A percentile compares a stretch with the other conserved stretches of the same genome.
Evolutionary conservation across 2,113 vertebrate genomes (phyloP).

Genomic region (Sus scrofa): T2T-Sscrofa CM000830.6:118179001-118179500

Average conservation of each 20-base stretch:
- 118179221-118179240: neutral
- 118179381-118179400: no score
- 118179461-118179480: no score
- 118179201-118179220: neutral
- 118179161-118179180: neutral
- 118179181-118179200: neutral
- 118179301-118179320: no score
- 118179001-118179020: neutral
- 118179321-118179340: no score
- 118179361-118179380: no score
- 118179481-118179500: no score
- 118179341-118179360: no score
- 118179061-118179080: neutral
- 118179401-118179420: no score
- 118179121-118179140: neutral
- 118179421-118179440: no score
- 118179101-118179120: neutral
- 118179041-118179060: neutral
- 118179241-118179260: neutral
- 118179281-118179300: no score
- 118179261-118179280: neutral
- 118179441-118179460: no score
- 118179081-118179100: neutral
- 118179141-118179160: conserved; percentile 1
- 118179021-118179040: neutral